These are phyloP conservation scores for Agrochola litura DNA, from an alignment of 2,888 invertebrate genomes.

Conservation along the genomic window DNA sequence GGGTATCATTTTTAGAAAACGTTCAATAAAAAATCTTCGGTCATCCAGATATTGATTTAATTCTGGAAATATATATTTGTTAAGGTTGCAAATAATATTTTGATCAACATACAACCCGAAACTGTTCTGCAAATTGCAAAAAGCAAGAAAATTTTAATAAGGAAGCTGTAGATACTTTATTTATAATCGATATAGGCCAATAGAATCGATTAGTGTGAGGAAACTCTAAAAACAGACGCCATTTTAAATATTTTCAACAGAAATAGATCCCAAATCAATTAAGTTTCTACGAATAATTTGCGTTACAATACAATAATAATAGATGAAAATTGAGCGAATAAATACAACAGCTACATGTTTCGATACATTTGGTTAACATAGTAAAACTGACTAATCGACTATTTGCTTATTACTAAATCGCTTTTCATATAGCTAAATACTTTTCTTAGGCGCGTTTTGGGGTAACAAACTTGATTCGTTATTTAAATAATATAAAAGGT, in stretches of 20 bases:
- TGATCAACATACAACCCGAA: background rate
- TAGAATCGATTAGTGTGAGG: background rate
- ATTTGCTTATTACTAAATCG: conserved; percentile 61
- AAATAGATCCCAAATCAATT: conserved; percentile 38
- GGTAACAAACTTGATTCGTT: conserved; percentile 51
- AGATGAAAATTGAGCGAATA: conserved; percentile 53
- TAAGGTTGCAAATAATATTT: background rate
- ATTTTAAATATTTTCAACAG: conserved; percentile 45
- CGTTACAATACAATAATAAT: conserved; percentile 42
- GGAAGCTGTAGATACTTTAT: background rate
- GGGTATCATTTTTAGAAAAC: no score
- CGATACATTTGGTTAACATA: conserved; percentile 65
- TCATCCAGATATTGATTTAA: background rate
- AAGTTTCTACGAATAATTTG: conserved; percentile 21
- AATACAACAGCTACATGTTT: conserved; percentile 59
- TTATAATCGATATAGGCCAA: background rate
- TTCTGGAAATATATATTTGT: background rate
- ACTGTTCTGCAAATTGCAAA: background rate
- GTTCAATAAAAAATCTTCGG: no score
- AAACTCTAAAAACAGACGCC: background rate
- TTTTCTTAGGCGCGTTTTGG: conserved; percentile 59
- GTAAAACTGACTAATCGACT: conserved; percentile 62
- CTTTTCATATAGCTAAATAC: conserved; percentile 59
- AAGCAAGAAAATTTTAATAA: background rate
- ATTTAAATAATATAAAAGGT: conserved; percentile 7